Base-by-base conservation (phyloP, 2,888 invertebrate species). In the Ctenicera cuprea region DNA sequence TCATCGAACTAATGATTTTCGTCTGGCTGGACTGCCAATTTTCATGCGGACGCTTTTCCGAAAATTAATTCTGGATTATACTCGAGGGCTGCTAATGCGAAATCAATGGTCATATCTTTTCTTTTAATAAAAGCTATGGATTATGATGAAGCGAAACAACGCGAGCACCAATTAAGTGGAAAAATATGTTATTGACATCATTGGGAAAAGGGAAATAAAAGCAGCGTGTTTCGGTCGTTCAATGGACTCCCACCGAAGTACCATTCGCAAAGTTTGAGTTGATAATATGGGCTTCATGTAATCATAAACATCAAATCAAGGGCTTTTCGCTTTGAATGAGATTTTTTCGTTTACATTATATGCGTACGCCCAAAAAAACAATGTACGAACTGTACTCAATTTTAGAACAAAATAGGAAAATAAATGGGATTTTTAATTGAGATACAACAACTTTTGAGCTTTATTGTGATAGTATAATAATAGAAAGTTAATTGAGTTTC, bases 71-170 rank as follows among this genome's bases (percentile, higher is more conserved):
- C 37, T 20, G 57, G 48, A 68, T 68, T 48, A 48, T 30, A 12
- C 26, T 41, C 37, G 70, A 14, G 52, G 50, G 63, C 18, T 30
- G 63, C 70, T 70, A 70, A 70, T 70, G 70, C 41, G 70, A 70
- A 70, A 70, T 70, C 70, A 70, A 70, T 70, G 70, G 62, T 52
- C 37, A 69, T 61, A 70, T 41, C 70, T 63, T 70, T 70, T 63
- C 54, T 70, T 70, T 70, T 63, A 70, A 70, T 70, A 62, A 70
- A 63, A 33, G 62, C 63, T 43, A 37, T 50, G 59, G 62, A 26
- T 45, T 62, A 57, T 37, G 57, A 59, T 62, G 45, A 62, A 57
- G 43, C 33, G 52, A 63, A 62, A 57, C 43, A 63, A 54, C 22
- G 62, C 62, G 61, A 30, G 38, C 64, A 45, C 52, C 63, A 61